Evolutionary conservation across 2,113 vertebrate species (phyloP), one percentile per base, ranked within the genome.

Genomic region (Hepsetus odoe): DNA sequence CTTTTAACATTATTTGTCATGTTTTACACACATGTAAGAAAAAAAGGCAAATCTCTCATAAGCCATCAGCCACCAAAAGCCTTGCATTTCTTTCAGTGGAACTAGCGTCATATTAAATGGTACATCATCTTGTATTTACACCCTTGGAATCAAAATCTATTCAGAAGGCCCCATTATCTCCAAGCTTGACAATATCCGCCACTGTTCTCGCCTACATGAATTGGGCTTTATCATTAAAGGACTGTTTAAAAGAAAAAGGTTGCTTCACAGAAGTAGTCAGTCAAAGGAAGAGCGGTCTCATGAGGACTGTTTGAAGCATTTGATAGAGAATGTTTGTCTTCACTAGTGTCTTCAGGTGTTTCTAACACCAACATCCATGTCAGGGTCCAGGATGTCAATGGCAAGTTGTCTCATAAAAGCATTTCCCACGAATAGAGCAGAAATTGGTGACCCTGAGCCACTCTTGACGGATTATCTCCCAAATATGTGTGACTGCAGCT

Each of bases 91-190:
- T 68, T 8, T 42, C n/a, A 55, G 74, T 28, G 61, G 46, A 55
- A 44, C 49, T 14, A n/a, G 14, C 59, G 18, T n/a, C 32, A 3
- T 46, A 44, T 69, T 77, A 68, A 68, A 68, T 20, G 35, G 28
- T 55, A n/a, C 76, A 35, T 61, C 55, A 49, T 13, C 18, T n/a
- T 22, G 38, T 35, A 49, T 70, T 49, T 51, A 70, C 53, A 66
- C 70, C 66, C 66, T 61, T 46, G 0, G 76, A 70, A 77, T 77
- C 76, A 70, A 59, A 77, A 77, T 49, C 76, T 61, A 77, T 77
- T 77, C 75, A 77, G 5, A 58, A 46, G 49, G 9, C 65, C 5
- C 66, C 66, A 69, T 77, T 77, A 77, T 77, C 76, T 77, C 46
- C 0, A n/a, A 70, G 53, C 30, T 18, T 40, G 46, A 76, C 62